Percentiles rank a stretch among this genome's conserved stretches.
These are phyloP conservation scores for Pheosia tremula DNA, from an alignment of 2,888 invertebrate species.

Conservation along the genomic window DNA sequence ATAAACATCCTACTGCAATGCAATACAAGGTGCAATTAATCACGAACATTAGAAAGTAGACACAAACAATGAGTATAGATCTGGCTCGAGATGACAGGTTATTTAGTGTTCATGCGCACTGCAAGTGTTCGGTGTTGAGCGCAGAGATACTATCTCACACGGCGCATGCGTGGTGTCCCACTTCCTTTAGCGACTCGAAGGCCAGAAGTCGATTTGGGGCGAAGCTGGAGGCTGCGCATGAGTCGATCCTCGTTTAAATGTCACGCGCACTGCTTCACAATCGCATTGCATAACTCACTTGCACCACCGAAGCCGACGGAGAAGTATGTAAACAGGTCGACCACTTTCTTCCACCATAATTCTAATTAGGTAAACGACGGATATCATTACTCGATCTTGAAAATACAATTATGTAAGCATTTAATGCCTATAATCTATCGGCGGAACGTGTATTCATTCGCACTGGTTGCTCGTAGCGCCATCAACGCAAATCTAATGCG, in stretches of 20 bases:
- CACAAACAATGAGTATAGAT: conserved; percentile 35
- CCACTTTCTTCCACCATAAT: conserved; percentile 39
- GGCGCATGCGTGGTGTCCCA: conserved; percentile 58
- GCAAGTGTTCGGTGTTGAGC: conserved; percentile 46
- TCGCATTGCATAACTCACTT: conserved; percentile 57
- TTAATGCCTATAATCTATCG: conserved; percentile 31
- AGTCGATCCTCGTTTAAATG: conserved; percentile 66
- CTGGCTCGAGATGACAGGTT: conserved; percentile 40
- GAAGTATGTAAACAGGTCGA: conserved; percentile 35
- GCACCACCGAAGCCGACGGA: conserved; percentile 34
- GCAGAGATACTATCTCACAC: conserved; percentile 45
- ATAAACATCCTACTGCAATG: not conserved
- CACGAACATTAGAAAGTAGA: conserved; percentile 38
- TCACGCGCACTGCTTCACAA: conserved; percentile 65
- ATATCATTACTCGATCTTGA: conserved; percentile 24
- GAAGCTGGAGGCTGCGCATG: conserved; percentile 61
- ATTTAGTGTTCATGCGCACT: conserved; percentile 41
- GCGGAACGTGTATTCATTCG: conserved; percentile 36
- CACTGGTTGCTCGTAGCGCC: conserved; percentile 49
- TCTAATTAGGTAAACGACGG: conserved; percentile 40
- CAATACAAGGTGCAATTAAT: conserved; percentile 4
- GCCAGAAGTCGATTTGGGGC: conserved; percentile 72
- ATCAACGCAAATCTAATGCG: conserved; percentile 59
- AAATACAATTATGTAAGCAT: conserved; percentile 23
- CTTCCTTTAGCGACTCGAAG: conserved; percentile 65